Base-by-base conservation (phyloP, 2,113 vertebrate species). In the Gavia stellata region DNA sequence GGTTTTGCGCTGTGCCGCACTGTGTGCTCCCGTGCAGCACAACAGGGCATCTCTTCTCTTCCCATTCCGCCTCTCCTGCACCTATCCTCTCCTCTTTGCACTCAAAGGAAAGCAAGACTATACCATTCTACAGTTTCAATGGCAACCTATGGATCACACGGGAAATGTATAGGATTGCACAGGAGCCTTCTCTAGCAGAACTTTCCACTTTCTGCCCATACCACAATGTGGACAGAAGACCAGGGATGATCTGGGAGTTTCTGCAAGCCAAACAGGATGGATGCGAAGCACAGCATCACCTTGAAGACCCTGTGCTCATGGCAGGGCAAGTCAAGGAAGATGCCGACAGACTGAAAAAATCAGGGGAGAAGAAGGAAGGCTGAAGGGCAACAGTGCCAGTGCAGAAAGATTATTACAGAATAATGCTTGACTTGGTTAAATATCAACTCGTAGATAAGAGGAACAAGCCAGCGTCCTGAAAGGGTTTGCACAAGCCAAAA, bases 271-370 rank as follows among this genome's bases (percentile, higher is more conserved):
- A 65, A 45, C 10, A 59, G 63, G 67, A 56, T 2, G 16, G 55
- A 70, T 1, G 3, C 0, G 0, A 86, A 77, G 42, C n/a, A 31
- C 19, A 70, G 11, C 0, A 0, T 81, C 55, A 52, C 72, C 21
- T 70, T 47, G n/a, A 90, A 50, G 86, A 90, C 23, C 28, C 34
- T 31, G 67, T 63, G 59, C 13, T 90, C 12, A 10, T 20, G 59
- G 71, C 44, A 74, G 53, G 42, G 63, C 52, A 84, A 53, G 38
- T 19, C 49, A 20, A n/a, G 53, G 49, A 88, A 68, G 86, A 72
- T 81, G 82, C 52, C 92, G 65, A 78, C 33, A 67, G 55, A 21
- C 6, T 45, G 12, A 31, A 84, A 70, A 74, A 63, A 12, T 21
- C 23, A 44, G 20, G 33, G 50, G 24, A 82, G 31, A 58, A 79